phyloP scores from a whole-genome alignment of 2,113 vertebrate genomes.

The Chroicocephalus ridibundus region DNA sequence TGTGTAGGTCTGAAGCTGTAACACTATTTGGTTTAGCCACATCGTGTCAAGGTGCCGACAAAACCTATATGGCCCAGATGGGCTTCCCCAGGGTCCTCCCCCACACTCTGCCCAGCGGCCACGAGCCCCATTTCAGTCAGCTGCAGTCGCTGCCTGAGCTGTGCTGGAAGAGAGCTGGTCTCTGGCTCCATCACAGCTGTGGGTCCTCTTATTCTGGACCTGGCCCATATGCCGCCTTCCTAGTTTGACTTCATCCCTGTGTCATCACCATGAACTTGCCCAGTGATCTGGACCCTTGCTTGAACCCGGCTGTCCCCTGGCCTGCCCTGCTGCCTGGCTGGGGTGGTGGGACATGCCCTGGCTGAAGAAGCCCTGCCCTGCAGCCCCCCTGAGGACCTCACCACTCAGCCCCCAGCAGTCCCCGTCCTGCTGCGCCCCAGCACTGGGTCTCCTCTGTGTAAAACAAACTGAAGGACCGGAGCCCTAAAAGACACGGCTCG shows the following conservation, averaged over 20 bases:
- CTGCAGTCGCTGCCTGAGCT: neutral
- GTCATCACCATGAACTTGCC: neutral
- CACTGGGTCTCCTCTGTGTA: neutral
- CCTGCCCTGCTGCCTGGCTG: neutral
- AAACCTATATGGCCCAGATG: neutral
- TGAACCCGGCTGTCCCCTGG: neutral
- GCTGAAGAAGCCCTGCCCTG: neutral
- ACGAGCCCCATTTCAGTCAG: neutral
- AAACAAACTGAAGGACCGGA: neutral
- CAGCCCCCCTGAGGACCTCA: too few species aligned
- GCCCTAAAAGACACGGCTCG: neutral
- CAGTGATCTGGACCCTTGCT: neutral
- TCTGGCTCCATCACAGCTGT: neutral
- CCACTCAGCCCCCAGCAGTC: neutral
- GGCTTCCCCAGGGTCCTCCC: neutral
- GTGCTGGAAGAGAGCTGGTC: neutral
- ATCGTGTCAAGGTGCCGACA: fast-evolving
- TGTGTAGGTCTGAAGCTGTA: neutral
- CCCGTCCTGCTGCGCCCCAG: neutral
- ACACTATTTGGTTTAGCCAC: neutral
- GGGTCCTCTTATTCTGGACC: neutral
- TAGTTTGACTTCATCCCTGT: neutral
- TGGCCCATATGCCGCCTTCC: fast-evolving
- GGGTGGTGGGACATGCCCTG: neutral
- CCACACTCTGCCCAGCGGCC: neutral